A percentile compares a stretch with the other conserved stretches of the same genome.
phyloP scores from a whole-genome alignment of 2,888 invertebrate species.

The Ferrisia virgata region DNA sequence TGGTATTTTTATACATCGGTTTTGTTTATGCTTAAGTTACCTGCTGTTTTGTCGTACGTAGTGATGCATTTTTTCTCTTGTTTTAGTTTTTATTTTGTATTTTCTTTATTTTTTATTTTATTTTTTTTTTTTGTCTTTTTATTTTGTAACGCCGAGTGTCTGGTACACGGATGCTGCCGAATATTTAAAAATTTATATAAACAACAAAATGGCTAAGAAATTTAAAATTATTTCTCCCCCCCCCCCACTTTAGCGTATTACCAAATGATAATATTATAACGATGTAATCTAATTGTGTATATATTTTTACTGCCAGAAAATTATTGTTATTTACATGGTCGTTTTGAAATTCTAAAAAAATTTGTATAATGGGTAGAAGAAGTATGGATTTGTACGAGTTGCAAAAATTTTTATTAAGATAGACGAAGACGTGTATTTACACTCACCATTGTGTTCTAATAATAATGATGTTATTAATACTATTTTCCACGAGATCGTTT shows the following conservation, averaged over 20 bases:
- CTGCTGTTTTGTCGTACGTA: conserved; percentile 23
- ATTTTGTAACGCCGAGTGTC: neutral
- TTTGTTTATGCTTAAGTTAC: conserved; percentile 29
- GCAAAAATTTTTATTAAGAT: too few species aligned
- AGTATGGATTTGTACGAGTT: too few species aligned
- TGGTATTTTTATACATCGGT: neutral
- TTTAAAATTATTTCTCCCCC: too few species aligned
- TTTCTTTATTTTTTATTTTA: neutral
- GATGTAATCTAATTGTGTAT: conserved; percentile 23
- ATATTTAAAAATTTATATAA: neutral
- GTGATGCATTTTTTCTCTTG: conserved; percentile 8
- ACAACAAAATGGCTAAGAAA: too few species aligned
- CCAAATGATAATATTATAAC: neutral
- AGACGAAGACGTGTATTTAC: neutral
- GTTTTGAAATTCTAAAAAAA: neutral
- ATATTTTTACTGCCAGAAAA: conserved; percentile 20
- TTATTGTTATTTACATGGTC: neutral
- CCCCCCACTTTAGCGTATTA: conserved; percentile 18
- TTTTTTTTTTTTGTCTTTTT: too few species aligned
- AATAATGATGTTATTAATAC: conserved; percentile 27
- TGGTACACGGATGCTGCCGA: neutral
- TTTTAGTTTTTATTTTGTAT: neutral
- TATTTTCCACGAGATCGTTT: conserved; percentile 35
- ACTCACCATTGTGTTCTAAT: conserved; percentile 31
- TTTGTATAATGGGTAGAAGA: conserved; percentile 5